Conservation (phyloP, 2,113 vertebrate species). For the Papio anubis region DNA sequence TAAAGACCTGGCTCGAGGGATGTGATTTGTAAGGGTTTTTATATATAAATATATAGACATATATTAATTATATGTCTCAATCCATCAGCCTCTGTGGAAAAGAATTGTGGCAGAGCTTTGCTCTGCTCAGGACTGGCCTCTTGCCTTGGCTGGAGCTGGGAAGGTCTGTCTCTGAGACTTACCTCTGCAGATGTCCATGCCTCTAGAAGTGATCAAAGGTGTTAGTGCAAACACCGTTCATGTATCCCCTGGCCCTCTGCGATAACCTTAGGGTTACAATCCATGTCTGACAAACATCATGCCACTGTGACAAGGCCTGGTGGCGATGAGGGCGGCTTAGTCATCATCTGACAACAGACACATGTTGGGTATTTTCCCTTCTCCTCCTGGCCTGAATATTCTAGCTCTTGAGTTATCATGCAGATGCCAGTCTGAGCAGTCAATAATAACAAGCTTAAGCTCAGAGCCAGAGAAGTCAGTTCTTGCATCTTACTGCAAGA, state of each 20-base stretch:
- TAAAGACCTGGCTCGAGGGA: conserved; percentile 81
- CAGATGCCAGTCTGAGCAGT: conserved; percentile 81
- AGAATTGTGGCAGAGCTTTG: neutral
- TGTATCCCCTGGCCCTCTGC: conserved; percentile 87
- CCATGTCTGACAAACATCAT: conserved; percentile 89
- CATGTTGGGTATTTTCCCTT: conserved; percentile 86
- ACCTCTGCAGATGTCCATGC: conserved; percentile 84
- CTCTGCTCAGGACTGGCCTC: neutral
- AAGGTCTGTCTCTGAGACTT: conserved; percentile 70
- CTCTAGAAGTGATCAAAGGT: conserved; percentile 88
- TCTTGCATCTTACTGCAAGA: conserved; percentile 78
- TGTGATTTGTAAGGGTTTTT: conserved; percentile 82
- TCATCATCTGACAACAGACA: conserved; percentile 88
- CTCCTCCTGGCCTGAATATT: conserved; percentile 83
- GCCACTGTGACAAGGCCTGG: conserved; percentile 88
- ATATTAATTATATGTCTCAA: conserved; percentile 77
- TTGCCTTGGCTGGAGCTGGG: neutral
- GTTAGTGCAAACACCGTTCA: conserved; percentile 87
- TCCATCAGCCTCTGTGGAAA: conserved; percentile 57
- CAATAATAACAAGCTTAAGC: conserved; percentile 83
- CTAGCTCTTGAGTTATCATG: conserved; percentile 83
- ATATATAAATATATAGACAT: conserved; percentile 75
- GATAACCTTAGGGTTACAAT: conserved; percentile 91
- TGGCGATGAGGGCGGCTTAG: conserved; percentile 86
- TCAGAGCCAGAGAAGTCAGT: conserved; percentile 77